Percentiles rank a stretch among this genome's conserved stretches.
These are phyloP conservation scores for Benthosema pterotum DNA, from an alignment of 2,797 vertebrate species.

Conservation along the genomic window DNA sequence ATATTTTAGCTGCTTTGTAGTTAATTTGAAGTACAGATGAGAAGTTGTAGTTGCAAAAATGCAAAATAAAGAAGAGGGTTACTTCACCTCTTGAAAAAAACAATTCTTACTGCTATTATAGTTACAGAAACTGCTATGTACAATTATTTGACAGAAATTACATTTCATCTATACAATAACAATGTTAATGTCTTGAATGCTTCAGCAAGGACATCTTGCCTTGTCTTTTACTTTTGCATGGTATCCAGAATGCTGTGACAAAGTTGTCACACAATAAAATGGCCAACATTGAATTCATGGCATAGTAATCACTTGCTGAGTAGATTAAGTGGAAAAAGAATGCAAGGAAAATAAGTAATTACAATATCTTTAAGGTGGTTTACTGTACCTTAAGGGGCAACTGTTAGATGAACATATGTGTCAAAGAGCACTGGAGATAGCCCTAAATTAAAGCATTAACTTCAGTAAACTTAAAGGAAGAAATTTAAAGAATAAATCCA, in stretches of 20 bases:
- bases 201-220: constrained; percentile 64
- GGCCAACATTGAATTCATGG: constrained; percentile 31
- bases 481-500: constrained; percentile 79
- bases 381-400: constrained; percentile 85
- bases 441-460: constrained; percentile 78
- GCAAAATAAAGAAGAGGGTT: constrained; percentile 37
- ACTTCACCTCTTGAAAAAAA: constrained; percentile 63
- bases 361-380: constrained; percentile 75
- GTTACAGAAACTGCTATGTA: constrained; percentile 72
- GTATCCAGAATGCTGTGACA: constrained; percentile 52
- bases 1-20: constrained; percentile 74
- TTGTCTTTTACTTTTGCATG: constrained; percentile 69
- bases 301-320: constrained; percentile 65
- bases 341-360: constrained; percentile 48
- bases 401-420: constrained; percentile 83
- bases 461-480: constrained; percentile 83
- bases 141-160: constrained; percentile 59
- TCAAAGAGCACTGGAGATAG: constrained; percentile 80
- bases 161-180: constrained; percentile 50
- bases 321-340: constrained; percentile 41
- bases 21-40: constrained; percentile 70
- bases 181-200: constrained; percentile 59
- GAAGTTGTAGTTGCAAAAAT: constrained; percentile 60
- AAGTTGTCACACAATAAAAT: constrained; percentile 58
- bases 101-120: constrained; percentile 63